phyloP scores from a whole-genome alignment of 2,797 vertebrate species.

The Hippopotamyrus pictus region DNA sequence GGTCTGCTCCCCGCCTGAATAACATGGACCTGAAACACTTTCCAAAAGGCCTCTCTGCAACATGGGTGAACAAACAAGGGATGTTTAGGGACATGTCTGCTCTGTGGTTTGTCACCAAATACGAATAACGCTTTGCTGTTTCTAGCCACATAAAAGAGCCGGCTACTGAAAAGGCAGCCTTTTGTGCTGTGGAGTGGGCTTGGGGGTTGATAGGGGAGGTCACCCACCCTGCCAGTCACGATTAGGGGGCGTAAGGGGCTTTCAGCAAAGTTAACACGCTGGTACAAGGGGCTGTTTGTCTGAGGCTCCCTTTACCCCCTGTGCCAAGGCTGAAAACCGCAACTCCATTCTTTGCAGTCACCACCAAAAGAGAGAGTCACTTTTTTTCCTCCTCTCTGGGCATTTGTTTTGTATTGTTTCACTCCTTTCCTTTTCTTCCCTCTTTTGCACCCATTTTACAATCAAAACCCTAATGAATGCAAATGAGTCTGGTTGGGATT shows the following conservation, averaged over 20 bases:
- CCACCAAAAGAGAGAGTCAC: conserved; percentile 15
- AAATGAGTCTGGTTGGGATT: conserved; percentile 9
- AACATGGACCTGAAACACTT: background rate
- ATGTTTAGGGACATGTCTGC: background rate
- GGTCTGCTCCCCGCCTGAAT: background rate
- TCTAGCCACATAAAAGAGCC: conserved; percentile 26
- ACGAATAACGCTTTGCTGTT: conserved; percentile 1
- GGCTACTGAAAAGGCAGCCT: conserved; percentile 25
- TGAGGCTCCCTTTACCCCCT: conserved; percentile 13
- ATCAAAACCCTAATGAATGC: conserved; percentile 21
- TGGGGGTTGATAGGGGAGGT: conserved; percentile 27
- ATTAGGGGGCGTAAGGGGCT: conserved; percentile 32
- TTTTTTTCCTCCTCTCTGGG: background rate
- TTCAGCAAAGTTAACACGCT: conserved; percentile 25
- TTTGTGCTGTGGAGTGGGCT: conserved; percentile 18
- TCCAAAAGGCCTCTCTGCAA: conserved; percentile 4
- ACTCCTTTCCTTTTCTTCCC: conserved; percentile 4
- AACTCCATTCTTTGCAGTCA: background rate
- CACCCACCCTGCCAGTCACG: conserved; percentile 42
- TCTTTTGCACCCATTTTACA: conserved; percentile 8
- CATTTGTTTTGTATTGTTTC: conserved; percentile 20
- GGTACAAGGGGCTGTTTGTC: conserved; percentile 31
- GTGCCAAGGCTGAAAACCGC: conserved; percentile 27
- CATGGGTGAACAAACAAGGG: conserved; percentile 14
- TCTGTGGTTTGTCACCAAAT: conserved; percentile 11